Evolutionary conservation across 2,888 invertebrate species (phyloP).

Genomic region (Ichneumoninae sp.): DNA sequence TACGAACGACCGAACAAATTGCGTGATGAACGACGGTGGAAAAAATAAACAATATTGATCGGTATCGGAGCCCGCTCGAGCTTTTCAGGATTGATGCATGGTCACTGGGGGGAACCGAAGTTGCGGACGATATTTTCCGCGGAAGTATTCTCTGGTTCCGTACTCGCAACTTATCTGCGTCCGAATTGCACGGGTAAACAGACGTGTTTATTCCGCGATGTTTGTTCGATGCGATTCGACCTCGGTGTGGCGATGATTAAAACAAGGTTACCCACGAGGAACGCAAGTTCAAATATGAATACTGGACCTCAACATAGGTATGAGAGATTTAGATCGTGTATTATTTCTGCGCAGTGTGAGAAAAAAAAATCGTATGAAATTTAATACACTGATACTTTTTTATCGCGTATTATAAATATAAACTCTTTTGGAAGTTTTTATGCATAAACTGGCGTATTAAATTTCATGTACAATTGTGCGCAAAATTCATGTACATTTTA

Average conservation of each 20-base stretch:
- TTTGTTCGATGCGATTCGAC: constrained; percentile 2
- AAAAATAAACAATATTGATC: constrained; percentile 9
- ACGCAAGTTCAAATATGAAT: not conserved
- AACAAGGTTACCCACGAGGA: constrained; percentile 7
- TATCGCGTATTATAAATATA: no score
- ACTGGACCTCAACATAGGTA: no score
- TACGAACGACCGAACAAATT: constrained; percentile 41
- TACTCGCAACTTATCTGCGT: not conserved
- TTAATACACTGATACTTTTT: no score
- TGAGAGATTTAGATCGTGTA: no score
- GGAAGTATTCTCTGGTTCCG: not conserved
- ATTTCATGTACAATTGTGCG: no score
- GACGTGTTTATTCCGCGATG: not conserved
- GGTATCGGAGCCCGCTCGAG: not conserved
- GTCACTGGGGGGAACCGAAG: not conserved
- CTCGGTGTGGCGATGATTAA: constrained; percentile 1
- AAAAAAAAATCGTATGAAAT: no score
- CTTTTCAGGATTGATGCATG: not conserved
- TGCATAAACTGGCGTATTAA: no score
- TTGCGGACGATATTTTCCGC: constrained; percentile 14
- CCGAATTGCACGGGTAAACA: not conserved
- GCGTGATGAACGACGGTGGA: constrained; percentile 7
- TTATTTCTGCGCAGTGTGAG: no score
- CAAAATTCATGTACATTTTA: no score
- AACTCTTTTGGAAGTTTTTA: no score